Evolutionary conservation across 1,140 invertebrate genomes (phyloP).

Genomic region (Helicoverpa armigera): DNA sequence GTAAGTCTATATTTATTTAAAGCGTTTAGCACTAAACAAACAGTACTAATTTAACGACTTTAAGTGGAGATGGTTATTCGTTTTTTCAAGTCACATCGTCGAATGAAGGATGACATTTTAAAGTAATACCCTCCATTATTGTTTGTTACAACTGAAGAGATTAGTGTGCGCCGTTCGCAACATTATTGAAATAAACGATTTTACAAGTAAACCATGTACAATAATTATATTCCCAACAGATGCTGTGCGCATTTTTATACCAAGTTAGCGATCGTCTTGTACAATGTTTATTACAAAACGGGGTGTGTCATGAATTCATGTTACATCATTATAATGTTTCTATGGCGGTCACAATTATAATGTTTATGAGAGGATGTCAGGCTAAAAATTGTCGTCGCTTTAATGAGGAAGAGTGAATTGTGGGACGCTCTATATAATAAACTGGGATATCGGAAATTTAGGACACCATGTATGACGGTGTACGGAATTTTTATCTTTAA

Average conservation of each 20-base stretch:
- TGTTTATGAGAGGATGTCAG: conserved; percentile 78
- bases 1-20: conserved; percentile 33
- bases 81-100: conserved; percentile 6
- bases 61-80: conserved; percentile 16
- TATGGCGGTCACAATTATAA: conserved; percentile 61
- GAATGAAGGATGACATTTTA: conserved; percentile 36
- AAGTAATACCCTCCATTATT: no score
- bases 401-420: conserved; percentile 84
- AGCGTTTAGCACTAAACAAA: conserved; percentile 13
- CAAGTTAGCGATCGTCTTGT: conserved; percentile 9
- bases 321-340: conserved; percentile 54
- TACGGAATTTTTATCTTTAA: conserved; percentile 19
- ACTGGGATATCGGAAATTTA: conserved; percentile 56
- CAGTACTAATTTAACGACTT: conserved; percentile 19
- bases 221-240: conserved; percentile 16
- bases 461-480: conserved; percentile 40
- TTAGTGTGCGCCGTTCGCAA: no score
- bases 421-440: conserved; percentile 60
- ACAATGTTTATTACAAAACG: conserved; percentile 35
- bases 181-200: no score
- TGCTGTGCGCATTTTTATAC: conserved; percentile 18
- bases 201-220: background rate
- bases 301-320: conserved; percentile 43
- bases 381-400: conserved; percentile 74
- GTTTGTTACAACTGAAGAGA: no score